A percentile compares a stretch with the other conserved stretches of the same genome.
Evolutionary conservation across 1,140 invertebrate genomes (phyloP).

Genomic region (Pogonomyrmex barbatus): DNA sequence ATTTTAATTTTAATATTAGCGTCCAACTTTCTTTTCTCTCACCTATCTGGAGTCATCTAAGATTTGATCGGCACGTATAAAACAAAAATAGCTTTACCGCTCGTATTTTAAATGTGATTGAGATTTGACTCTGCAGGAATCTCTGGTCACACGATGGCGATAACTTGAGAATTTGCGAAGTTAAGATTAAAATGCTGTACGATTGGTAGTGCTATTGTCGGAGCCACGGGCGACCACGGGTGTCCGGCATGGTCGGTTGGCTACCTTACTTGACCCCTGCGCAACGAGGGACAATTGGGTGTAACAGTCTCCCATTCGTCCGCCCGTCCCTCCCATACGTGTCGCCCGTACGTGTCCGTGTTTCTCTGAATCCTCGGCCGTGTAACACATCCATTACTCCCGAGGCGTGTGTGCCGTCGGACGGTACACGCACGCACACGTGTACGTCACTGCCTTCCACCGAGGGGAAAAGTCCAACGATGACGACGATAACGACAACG

Average conservation of each 20-base stretch:
- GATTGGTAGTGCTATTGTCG: conserved; percentile 33
- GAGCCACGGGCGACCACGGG: conserved; percentile 70
- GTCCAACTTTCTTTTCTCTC: neutral
- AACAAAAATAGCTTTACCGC: neutral
- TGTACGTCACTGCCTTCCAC: conserved; percentile 36
- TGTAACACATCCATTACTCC: conserved; percentile 80
- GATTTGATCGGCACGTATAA: neutral
- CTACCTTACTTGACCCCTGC: conserved; percentile 86
- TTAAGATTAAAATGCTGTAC: conserved; percentile 44
- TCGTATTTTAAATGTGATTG: neutral
- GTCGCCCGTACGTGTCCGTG: conserved; percentile 73
- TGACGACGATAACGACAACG: conserved; percentile 13
- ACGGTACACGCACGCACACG: conserved; percentile 7
- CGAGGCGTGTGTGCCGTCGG: conserved; percentile 48
- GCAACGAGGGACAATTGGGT: conserved; percentile 86
- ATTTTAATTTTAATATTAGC: neutral
- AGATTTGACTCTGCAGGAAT: neutral
- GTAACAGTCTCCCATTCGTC: conserved; percentile 85
- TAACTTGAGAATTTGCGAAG: neutral
- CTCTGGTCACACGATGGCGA: neutral
- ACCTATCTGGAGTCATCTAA: neutral
- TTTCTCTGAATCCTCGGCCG: conserved; percentile 83
- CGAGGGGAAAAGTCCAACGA: conserved; percentile 59
- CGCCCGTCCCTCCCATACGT: conserved; percentile 67
- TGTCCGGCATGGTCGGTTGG: conserved; percentile 77